phyloP scores from a whole-genome alignment of 2,113 vertebrate species.

The Pelecanoides urinatrix region DNA sequence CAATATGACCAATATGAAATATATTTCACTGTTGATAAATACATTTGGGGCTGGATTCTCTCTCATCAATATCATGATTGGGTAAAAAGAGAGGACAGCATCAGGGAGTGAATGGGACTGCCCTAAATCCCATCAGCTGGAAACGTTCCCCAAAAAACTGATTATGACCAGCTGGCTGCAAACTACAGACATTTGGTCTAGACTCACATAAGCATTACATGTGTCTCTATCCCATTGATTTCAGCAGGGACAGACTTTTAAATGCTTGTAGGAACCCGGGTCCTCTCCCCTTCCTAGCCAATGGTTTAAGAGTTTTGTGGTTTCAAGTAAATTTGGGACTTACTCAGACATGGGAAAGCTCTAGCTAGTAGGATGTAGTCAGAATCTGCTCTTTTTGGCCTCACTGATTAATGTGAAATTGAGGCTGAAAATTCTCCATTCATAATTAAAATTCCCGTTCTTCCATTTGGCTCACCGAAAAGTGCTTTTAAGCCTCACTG shows the following conservation, averaged over 20 bases:
- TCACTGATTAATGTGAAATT: neutral
- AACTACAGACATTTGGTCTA: conserved; percentile 45
- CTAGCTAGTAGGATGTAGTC: neutral
- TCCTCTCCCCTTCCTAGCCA: neutral
- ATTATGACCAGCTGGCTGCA: conserved; percentile 39
- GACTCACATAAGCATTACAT: conserved; percentile 12
- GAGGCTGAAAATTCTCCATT: neutral
- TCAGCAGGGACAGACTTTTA: neutral
- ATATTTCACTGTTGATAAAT: neutral
- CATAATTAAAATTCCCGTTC: neutral
- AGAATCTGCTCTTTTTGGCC: neutral
- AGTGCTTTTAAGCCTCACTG: neutral
- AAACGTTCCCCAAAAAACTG: conserved; percentile 36
- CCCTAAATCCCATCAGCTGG: conserved; percentile 45
- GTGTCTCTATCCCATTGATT: neutral
- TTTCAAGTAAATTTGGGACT: neutral
- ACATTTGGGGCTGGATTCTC: neutral
- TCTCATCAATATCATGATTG: neutral
- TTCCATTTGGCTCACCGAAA: neutral
- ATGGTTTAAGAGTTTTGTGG: neutral
- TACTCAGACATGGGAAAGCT: neutral
- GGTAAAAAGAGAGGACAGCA: neutral
- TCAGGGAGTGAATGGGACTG: neutral
- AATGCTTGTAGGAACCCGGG: neutral
- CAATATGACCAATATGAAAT: neutral